A percentile compares a stretch with the other conserved stretches of the same genome.
Evolutionary conservation across 2,113 vertebrate species (phyloP).

Genomic region (Reinhardtius hippoglossoides): DNA sequence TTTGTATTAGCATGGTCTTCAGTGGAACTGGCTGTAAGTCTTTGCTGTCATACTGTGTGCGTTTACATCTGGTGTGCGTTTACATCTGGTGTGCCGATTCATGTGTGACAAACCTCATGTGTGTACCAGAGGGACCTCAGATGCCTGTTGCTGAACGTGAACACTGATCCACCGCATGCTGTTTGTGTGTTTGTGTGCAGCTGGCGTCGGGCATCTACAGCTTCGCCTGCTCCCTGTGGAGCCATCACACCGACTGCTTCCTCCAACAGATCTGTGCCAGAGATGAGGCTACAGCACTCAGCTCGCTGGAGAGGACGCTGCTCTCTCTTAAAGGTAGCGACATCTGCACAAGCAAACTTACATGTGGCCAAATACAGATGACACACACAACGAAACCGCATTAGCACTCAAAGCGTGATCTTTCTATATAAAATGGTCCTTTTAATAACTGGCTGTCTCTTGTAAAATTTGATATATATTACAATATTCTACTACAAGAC

Average conservation of each 20-base stretch:
- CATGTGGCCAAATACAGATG: background rate
- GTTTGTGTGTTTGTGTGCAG: constrained; percentile 76
- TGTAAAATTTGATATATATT: too few species aligned
- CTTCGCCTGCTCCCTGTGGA: constrained; percentile 97
- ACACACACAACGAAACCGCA: background rate
- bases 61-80: background rate
- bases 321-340: constrained; percentile 94
- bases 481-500: background rate
- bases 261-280: constrained; percentile 89
- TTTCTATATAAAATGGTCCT: too few species aligned
- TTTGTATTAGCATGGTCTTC: constrained; percentile 19
- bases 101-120: constrained; percentile 3
- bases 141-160: constrained; percentile 7
- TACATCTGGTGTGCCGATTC: background rate
- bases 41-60: constrained; percentile 1
- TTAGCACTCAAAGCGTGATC: background rate
- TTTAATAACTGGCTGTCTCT: too few species aligned
- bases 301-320: constrained; percentile 93
- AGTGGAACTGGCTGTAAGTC: background rate
- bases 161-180: constrained; percentile 12
- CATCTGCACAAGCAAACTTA: constrained; percentile 9
- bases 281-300: constrained; percentile 84
- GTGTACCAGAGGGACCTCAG: constrained; percentile 1
- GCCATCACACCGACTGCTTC: constrained; percentile 95
- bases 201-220: constrained; percentile 95